Percentiles rank a stretch among this genome's conserved stretches.
phyloP scores from a whole-genome alignment of 2,888 invertebrate genomes.

The Netelia fuscicornis region DNA sequence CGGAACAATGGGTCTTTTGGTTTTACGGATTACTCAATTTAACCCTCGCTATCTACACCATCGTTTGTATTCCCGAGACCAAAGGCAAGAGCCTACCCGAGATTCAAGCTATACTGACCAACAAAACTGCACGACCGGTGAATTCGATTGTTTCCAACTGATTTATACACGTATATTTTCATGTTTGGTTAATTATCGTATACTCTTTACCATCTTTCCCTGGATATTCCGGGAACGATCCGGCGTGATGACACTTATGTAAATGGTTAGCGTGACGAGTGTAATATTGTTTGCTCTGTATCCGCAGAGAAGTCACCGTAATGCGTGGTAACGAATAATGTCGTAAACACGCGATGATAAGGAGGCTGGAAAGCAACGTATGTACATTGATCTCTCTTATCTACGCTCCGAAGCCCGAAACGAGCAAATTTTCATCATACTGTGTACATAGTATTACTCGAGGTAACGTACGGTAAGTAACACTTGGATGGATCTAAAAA shows the following conservation, averaged over 20 bases:
- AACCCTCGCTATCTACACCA: slow-evolving; percentile 55
- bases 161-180: neutral
- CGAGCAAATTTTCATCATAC: slow-evolving; percentile 6
- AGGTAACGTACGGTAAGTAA: neutral
- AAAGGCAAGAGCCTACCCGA: slow-evolving; percentile 79
- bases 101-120: slow-evolving; percentile 76
- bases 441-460: neutral
- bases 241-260: neutral
- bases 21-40: slow-evolving; percentile 72
- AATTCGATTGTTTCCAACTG: neutral
- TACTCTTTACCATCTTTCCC: no score
- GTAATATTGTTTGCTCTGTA: neutral
- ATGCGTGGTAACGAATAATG: neutral
- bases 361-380: neutral
- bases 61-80: slow-evolving; percentile 75
- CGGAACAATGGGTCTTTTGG: slow-evolving; percentile 76
- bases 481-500: no score
- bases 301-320: neutral
- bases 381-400: slow-evolving; percentile 10
- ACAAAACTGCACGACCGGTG: neutral
- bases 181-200: slow-evolving; percentile 3
- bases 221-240: no score
- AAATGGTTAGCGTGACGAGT: neutral
- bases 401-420: neutral
- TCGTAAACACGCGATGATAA: neutral